phyloP scores from a whole-genome alignment of 1,140 invertebrate species.

The Rhopalosiphum padi region DNA sequence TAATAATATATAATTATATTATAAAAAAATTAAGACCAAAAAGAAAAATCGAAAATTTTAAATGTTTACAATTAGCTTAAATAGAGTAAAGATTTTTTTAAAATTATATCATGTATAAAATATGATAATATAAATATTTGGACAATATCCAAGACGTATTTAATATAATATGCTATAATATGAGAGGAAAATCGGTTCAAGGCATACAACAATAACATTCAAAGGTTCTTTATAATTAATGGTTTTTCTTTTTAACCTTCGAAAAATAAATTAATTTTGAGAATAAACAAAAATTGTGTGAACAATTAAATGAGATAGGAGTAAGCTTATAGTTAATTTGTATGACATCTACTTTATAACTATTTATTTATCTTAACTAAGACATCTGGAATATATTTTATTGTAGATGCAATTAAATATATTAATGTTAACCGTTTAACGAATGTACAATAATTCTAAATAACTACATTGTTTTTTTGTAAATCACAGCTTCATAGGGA shows the following conservation, averaged over 20 bases:
- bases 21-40: too few species aligned
- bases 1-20: too few species aligned
- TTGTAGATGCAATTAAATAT: neutral
- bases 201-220: neutral
- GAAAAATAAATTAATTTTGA: neutral
- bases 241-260: neutral
- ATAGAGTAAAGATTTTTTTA: too few species aligned
- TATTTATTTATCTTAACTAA: neutral
- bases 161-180: neutral
- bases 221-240: neutral
- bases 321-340: neutral
- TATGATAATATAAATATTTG: too few species aligned
- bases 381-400: neutral
- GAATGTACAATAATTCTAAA: neutral
- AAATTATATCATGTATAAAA: too few species aligned
- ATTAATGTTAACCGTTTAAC: neutral
- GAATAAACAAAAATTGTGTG: neutral
- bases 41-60: too few species aligned
- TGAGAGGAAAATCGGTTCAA: neutral
- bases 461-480: neutral
- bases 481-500: neutral
- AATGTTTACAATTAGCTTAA: too few species aligned
- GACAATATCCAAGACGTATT: too few species aligned
- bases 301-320: neutral
- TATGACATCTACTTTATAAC: neutral